Conservation (phyloP, 2,113 vertebrate species). For the Sturnus vulgaris region DNA sequence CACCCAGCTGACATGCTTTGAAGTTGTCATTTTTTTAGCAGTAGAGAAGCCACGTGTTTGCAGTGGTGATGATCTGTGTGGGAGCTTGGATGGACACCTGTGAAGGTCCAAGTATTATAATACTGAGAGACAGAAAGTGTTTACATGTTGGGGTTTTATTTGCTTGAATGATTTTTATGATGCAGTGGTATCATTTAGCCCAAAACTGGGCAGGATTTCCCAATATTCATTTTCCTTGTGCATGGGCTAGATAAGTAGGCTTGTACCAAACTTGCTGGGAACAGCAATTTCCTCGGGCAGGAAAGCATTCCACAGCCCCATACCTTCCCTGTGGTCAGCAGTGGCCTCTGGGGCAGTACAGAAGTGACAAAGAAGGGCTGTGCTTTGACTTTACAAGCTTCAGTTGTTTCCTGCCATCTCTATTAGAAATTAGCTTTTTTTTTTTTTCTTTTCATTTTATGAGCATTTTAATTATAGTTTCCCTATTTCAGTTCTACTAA, state of each 20-base stretch:
- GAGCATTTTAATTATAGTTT: constrained; percentile 60
- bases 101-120: neutral
- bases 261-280: neutral
- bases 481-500: constrained; percentile 54
- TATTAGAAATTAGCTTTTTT: constrained; percentile 17
- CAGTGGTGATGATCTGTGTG: neutral
- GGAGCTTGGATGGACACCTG: neutral
- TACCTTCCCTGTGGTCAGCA: neutral
- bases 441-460: constrained; percentile 40
- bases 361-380: neutral
- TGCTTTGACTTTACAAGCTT: constrained; percentile 19
- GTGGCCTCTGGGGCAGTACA: neutral
- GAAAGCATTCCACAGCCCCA: neutral
- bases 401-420: constrained; percentile 1
- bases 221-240: neutral
- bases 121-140: neutral
- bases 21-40: neutral
- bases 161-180: neutral
- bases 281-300: neutral
- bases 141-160: neutral
- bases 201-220: neutral
- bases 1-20: neutral
- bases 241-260: neutral
- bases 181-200: neutral
- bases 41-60: neutral